Conservation (phyloP, 1,140 invertebrate genomes). For the Rhyacophila brunnea region DNA sequence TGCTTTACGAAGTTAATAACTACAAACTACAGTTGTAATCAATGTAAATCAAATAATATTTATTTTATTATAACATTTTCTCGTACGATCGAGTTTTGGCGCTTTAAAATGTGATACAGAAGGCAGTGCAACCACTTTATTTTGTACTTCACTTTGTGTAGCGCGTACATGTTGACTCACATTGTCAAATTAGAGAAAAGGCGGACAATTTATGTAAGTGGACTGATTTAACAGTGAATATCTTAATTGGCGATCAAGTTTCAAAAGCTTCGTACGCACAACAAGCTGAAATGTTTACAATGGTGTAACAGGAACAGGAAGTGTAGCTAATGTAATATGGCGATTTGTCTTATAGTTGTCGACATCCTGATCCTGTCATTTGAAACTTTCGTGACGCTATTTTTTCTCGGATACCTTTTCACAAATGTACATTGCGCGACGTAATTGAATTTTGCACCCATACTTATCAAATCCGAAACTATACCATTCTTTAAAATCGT, state of each 20-base stretch:
- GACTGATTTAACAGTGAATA: not conserved
- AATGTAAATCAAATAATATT: too few relatives aligned
- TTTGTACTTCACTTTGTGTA: conserved; percentile 8
- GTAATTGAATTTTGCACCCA: not conserved
- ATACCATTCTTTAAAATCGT: not conserved
- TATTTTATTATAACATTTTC: not conserved
- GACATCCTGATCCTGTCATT: conserved; percentile 29
- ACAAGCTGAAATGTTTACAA: conserved; percentile 14
- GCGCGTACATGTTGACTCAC: conserved; percentile 4
- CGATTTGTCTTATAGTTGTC: conserved; percentile 17
- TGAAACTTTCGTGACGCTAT: conserved; percentile 18
- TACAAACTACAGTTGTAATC: too few relatives aligned
- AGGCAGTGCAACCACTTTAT: conserved; percentile 19
- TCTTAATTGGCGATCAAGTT: not conserved
- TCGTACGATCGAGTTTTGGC: conserved; percentile 12
- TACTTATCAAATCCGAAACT: not conserved
- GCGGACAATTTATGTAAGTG: conserved; percentile 1
- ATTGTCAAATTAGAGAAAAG: not conserved
- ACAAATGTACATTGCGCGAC: not conserved
- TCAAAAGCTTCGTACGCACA: not conserved
- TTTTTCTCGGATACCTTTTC: not conserved
- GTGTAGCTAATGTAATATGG: conserved; percentile 22
- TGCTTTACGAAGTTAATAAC: too few relatives aligned
- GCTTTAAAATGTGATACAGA: conserved; percentile 17
- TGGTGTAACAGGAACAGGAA: conserved; percentile 26